Base-by-base conservation (phyloP, 2,113 vertebrate species). In the Coryphaenoides rupestris region DNA sequence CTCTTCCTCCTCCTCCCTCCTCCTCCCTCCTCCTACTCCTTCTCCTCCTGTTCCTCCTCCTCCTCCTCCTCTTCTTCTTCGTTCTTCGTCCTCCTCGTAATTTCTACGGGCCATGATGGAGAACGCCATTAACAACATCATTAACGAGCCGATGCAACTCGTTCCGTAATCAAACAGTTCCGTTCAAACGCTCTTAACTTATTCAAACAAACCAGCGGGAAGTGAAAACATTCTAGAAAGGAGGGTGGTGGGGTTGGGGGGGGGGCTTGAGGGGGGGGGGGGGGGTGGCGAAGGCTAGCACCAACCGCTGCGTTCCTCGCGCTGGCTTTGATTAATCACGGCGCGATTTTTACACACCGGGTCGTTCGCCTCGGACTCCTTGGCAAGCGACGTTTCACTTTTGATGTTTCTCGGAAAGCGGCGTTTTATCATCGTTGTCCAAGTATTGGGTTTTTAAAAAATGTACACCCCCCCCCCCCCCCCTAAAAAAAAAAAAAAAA, bases 391-490 rank as follows among this genome's bases (percentile, higher is more conserved):
- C n/a, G 0, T 65, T 33, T 50, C 47, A 76, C 71, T 73, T n/a
- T 69, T 69, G 87, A 84, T 63, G 77, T 72, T 74, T 84, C 72
- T 77, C 55, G 78, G 82, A 84, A 84, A 87, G 77, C 58, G 62
- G 15, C 57, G 58, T 86, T 86, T 88, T 80, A 86, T 89, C 79
- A 84, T 82, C 56, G 59, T 76, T 78, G 74, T 28, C 80, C n/a
- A 77, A 73, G 72, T 63, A 50, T 70, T 60, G 63, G 49, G 16
- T 59, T 60, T 79, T 78, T 77, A 77, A 60, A 73, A 80, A 62
- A 53, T n/a, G n/a, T n/a, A n/a, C n/a, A n/a, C n/a, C n/a, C n/a
- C n/a, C n/a, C n/a, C n/a, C n/a, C n/a, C n/a, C n/a, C n/a, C n/a
- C n/a, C n/a, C n/a, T n/a, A n/a, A n/a, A n/a, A n/a, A n/a, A n/a